Percentiles rank a stretch among this genome's conserved stretches.
Conservation (phyloP, 2,113 vertebrate genomes). For the Seriola dumerili region DNA sequence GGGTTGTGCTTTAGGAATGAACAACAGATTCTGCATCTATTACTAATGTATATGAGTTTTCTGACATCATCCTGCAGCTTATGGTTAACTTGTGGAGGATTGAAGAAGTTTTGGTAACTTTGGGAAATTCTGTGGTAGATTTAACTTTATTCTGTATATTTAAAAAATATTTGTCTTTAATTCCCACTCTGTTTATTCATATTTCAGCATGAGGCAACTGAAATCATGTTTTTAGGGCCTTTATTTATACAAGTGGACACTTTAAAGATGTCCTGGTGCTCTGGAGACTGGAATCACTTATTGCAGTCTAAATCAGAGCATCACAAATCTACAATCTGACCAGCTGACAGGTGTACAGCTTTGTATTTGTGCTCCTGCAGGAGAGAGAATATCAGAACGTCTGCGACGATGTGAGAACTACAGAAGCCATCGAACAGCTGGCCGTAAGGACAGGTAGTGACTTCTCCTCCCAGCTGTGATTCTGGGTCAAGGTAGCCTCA, state of each 20-base stretch:
- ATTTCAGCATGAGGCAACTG: neutral
- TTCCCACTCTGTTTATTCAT: neutral
- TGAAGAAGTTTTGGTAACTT: neutral
- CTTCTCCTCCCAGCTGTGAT: constrained; percentile 28
- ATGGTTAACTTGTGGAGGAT: neutral
- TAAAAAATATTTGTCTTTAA: too few relatives aligned
- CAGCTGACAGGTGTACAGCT: neutral
- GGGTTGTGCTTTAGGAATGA: constrained; percentile 7
- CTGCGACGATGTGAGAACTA: neutral
- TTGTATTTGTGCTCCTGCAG: neutral
- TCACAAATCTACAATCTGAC: neutral
- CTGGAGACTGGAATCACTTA: neutral
- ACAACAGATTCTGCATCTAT: constrained; percentile 10
- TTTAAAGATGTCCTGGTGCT: neutral
- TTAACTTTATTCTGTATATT: neutral
- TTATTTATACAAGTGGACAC: neutral
- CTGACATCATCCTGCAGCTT: neutral
- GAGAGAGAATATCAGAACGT: neutral
- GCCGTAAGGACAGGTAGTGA: constrained; percentile 6
- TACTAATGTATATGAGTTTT: neutral
- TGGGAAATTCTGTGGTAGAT: neutral
- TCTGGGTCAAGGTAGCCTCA: neutral
- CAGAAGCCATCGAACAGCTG: constrained; percentile 41
- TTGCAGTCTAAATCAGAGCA: neutral
- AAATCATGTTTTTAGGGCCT: neutral